These are phyloP conservation scores for Dryas iulia DNA, from an alignment of 1,140 invertebrate genomes.

Conservation along the genomic window DNA sequence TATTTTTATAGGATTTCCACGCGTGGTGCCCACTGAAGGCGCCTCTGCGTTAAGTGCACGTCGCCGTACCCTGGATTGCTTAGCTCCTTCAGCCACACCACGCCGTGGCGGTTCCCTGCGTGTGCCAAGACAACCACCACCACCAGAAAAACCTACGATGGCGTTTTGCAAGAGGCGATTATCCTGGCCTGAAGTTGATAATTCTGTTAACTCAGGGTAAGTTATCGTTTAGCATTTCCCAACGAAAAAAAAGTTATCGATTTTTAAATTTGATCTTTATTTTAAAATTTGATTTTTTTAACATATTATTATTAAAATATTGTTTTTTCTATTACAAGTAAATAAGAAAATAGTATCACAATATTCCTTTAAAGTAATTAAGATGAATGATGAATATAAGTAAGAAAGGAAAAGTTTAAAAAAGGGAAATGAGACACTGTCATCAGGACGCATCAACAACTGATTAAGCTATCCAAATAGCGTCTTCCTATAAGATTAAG, in stretches of 20 bases:
- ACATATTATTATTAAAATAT: too few relatives aligned
- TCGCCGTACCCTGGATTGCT: conserved; percentile 82
- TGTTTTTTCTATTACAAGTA: too few relatives aligned
- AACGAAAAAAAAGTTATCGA: too few relatives aligned
- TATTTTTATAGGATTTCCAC: conserved; percentile 77
- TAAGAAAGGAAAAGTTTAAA: neutral
- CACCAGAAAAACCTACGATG: conserved; percentile 82
- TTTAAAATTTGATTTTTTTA: too few relatives aligned
- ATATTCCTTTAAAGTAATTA: too few relatives aligned
- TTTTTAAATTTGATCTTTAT: too few relatives aligned
- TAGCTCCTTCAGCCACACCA: conserved; percentile 78
- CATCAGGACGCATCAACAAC: neutral
- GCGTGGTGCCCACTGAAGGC: conserved; percentile 84
- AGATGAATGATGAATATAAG: neutral
- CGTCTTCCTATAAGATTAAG: neutral
- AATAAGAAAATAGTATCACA: too few relatives aligned
- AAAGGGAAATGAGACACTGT: too few relatives aligned
- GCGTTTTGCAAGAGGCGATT: conserved; percentile 87
- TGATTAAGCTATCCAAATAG: neutral
- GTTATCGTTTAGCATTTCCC: conserved; percentile 40
- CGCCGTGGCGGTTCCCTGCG: conserved; percentile 83
- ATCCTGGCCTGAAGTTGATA: conserved; percentile 92
- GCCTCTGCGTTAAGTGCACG: conserved; percentile 79
- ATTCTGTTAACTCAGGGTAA: conserved; percentile 89
- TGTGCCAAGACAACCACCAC: conserved; percentile 75